These are phyloP conservation scores for Miichthys miiuy DNA, from an alignment of 2,797 vertebrate genomes.

Conservation along the genomic window DNA sequence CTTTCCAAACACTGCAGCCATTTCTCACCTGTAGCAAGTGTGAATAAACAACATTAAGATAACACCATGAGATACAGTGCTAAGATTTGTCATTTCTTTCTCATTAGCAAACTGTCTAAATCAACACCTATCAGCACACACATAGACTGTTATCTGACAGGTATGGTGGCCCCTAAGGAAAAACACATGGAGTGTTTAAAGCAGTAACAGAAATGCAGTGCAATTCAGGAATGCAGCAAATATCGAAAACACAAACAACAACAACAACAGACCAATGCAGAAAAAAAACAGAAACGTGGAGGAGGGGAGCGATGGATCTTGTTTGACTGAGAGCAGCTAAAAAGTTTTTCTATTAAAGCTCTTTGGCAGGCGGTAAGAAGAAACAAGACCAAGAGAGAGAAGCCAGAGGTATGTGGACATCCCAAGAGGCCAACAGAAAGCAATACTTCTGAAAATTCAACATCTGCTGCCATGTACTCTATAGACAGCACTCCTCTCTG, in stretches of 20 bases:
- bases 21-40: constrained; percentile 33
- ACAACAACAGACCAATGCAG: constrained; percentile 27
- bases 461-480: constrained; percentile 55
- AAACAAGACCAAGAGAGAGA: constrained; percentile 49
- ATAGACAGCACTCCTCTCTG: constrained; percentile 23
- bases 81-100: constrained; percentile 10
- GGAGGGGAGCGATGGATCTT: constrained; percentile 36
- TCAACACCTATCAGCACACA: constrained; percentile 13
- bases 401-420: constrained; percentile 53
- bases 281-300: constrained; percentile 23
- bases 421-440: constrained; percentile 69
- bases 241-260: constrained; percentile 25
- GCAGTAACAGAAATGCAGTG: constrained; percentile 11
- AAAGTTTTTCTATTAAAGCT: constrained; percentile 45
- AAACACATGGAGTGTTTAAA: constrained; percentile 27
- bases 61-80: neutral
- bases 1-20: constrained; percentile 25
- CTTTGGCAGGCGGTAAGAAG: constrained; percentile 56
- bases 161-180: constrained; percentile 16
- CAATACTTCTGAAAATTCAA: constrained; percentile 53
- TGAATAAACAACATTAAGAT: constrained; percentile 37
- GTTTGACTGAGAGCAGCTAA: constrained; percentile 50
- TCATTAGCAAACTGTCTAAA: constrained; percentile 22
- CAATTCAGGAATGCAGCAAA: constrained; percentile 24
- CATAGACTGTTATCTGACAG: constrained; percentile 5